A percentile compares a stretch with the other conserved stretches of the same genome.
phyloP scores from a whole-genome alignment of 1,140 invertebrate species.

The Trachelipus rathkii region DNA sequence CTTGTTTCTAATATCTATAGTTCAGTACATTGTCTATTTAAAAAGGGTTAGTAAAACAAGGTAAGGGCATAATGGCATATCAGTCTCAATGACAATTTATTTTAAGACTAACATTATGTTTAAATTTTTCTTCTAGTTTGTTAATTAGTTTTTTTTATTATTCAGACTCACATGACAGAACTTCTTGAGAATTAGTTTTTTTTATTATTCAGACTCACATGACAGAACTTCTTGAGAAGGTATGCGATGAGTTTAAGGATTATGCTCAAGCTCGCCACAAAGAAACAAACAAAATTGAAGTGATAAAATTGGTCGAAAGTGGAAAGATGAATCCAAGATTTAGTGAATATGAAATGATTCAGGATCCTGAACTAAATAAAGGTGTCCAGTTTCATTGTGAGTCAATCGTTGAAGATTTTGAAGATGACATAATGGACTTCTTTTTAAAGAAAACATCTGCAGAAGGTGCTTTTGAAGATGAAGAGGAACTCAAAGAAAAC shows the following conservation, averaged over 20 bases:
- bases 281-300: constrained; percentile 49
- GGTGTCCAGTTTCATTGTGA: constrained; percentile 48
- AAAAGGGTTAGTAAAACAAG: no score
- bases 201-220: constrained; percentile 50
- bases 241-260: constrained; percentile 52
- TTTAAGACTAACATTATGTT: no score
- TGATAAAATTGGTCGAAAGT: constrained; percentile 49
- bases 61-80: no score
- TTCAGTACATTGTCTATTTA: no score
- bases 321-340: constrained; percentile 48
- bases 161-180: constrained; percentile 53
- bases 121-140: no score
- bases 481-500: constrained; percentile 21
- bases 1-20: no score
- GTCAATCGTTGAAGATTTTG: constrained; percentile 40
- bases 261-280: constrained; percentile 51
- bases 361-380: constrained; percentile 49
- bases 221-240: constrained; percentile 52
- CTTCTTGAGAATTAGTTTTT: constrained; percentile 52
- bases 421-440: constrained; percentile 36
- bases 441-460: constrained; percentile 26
- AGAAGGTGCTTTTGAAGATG: constrained; percentile 20
- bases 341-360: constrained; percentile 48
- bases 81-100: no score
- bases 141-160: no score